Conservation (phyloP, 2,888 invertebrate genomes). For the Oscheius sp. region DNA sequence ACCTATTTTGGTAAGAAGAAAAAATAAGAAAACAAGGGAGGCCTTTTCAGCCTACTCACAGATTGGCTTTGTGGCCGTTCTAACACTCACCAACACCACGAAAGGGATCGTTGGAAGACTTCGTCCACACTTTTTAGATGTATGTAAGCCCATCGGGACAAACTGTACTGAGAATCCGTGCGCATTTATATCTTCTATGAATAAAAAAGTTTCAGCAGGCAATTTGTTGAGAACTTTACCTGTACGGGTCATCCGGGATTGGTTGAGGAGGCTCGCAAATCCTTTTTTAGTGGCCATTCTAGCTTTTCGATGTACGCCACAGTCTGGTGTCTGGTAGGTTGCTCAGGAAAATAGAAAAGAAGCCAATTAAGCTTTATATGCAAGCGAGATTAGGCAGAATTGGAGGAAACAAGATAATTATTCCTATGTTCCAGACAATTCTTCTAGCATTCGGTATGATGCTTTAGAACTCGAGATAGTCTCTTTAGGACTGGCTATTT, state of each 20-base stretch:
- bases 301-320: constrained; percentile 52
- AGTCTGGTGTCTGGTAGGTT: constrained; percentile 46
- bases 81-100: constrained; percentile 77
- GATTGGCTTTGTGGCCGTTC: constrained; percentile 50
- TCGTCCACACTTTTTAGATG: constrained; percentile 88
- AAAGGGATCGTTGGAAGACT: constrained; percentile 90
- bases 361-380: constrained; percentile 41
- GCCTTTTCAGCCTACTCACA: constrained; percentile 50
- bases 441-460: constrained; percentile 32
- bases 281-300: constrained; percentile 61
- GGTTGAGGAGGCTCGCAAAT: constrained; percentile 52
- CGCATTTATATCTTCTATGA: neutral
- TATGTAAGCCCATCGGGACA: constrained; percentile 79
- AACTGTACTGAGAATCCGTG: constrained; percentile 35
- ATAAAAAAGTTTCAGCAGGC: neutral
- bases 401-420: constrained; percentile 35
- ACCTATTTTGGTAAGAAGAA: constrained; percentile 44
- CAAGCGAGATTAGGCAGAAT: constrained; percentile 45
- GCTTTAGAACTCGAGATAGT: neutral
- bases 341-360: neutral
- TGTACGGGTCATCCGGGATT: constrained; percentile 46
- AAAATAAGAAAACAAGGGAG: too few relatives aligned
- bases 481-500: constrained; percentile 34
- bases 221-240: constrained; percentile 43
- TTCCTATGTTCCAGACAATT: constrained; percentile 45